Evolutionary conservation across 2,797 vertebrate species (phyloP).

Genomic region (Philypnodon macrostomus): DNA sequence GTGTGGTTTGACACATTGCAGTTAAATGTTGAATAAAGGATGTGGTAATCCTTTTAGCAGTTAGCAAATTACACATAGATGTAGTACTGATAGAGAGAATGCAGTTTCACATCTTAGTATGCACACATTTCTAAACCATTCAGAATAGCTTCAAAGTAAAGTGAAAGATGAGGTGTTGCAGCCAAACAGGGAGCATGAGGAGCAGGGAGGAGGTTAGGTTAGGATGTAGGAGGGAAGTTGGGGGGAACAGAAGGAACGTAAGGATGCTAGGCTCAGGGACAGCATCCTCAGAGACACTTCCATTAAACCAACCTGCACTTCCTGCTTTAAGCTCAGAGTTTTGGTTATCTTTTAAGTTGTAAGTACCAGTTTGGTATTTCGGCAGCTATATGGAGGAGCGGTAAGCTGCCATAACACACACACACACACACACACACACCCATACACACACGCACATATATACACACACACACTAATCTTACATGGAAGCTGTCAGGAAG

Average conservation of each 20-base stretch:
- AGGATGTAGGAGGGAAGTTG: constrained; percentile 24
- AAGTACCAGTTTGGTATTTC: too few species aligned
- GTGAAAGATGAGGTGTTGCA: constrained; percentile 49
- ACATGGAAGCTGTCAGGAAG: constrained; percentile 10
- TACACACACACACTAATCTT: constrained; percentile 16
- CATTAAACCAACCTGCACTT: too few species aligned
- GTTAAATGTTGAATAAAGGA: constrained; percentile 40
- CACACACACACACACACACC: constrained; percentile 1
- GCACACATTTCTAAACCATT: constrained; percentile 10
- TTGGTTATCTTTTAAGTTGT: neutral
- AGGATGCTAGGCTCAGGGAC: constrained; percentile 41
- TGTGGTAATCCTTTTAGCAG: constrained; percentile 36
- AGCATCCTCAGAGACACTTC: constrained; percentile 60
- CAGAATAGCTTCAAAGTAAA: constrained; percentile 33
- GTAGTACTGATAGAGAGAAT: constrained; percentile 17
- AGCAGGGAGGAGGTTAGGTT: constrained; percentile 21
- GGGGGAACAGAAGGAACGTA: constrained; percentile 46
- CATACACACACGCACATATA: constrained; percentile 10
- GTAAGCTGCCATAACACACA: constrained; percentile 16
- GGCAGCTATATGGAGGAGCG: constrained; percentile 9
- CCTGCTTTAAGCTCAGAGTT: neutral
- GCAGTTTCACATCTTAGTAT: constrained; percentile 21
- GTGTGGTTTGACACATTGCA: constrained; percentile 53
- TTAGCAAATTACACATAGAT: constrained; percentile 35
- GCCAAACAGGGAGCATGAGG: constrained; percentile 46